Percentiles rank a stretch among this genome's conserved stretches.
Evolutionary conservation across 92 coral and sea anemone species (phyloP).

Genomic region (Diadumene lineata): DNA sequence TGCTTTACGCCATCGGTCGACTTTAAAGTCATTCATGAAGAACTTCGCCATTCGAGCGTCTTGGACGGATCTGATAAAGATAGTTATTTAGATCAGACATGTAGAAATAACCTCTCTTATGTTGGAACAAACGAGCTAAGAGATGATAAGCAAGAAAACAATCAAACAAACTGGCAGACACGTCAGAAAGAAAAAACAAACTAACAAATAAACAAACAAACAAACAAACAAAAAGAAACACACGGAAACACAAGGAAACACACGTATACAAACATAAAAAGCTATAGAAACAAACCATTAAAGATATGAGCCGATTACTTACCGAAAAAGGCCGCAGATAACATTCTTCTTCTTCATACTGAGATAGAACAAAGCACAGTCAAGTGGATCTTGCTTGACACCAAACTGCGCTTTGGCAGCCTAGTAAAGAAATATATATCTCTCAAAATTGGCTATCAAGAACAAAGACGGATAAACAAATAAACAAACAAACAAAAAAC

Average conservation of each 20-base stretch:
- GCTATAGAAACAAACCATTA: no score
- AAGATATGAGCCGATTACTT: background rate
- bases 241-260: background rate
- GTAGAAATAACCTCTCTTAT: background rate
- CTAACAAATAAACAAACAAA: no score
- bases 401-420: constrained; percentile 93
- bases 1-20: constrained; percentile 98
- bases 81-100: no score
- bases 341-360: constrained; percentile 97
- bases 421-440: constrained; percentile 19
- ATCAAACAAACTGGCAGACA: no score
- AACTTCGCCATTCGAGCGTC: constrained; percentile 95
- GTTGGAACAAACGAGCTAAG: no score
- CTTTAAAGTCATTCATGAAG: constrained; percentile 80
- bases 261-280: no score
- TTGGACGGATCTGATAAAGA: constrained; percentile 75
- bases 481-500: background rate
- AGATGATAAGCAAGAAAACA: no score
- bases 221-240: no score
- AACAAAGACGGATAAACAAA: background rate
- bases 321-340: constrained; percentile 93
- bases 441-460: background rate
- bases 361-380: constrained; percentile 90
- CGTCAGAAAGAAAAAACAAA: no score
- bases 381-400: constrained; percentile 89